These are phyloP conservation scores for Timema cristinae DNA, from an alignment of 2,888 invertebrate species.

Conservation along the genomic window DNA sequence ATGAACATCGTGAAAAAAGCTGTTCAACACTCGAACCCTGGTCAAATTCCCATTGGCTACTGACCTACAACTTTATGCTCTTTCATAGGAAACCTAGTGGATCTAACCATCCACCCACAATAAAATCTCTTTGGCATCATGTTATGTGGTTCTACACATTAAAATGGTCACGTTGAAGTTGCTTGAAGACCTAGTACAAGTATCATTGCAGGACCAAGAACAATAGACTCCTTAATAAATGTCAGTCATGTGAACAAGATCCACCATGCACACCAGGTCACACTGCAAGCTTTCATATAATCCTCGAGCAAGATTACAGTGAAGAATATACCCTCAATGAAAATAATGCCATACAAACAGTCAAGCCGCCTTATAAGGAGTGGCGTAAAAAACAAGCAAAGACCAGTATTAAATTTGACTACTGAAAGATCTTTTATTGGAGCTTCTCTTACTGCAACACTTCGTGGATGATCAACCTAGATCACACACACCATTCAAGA, in stretches of 20 bases:
- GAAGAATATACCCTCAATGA: too few species aligned
- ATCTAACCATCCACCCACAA: neutral
- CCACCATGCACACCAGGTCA: too few species aligned
- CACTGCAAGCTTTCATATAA: too few species aligned
- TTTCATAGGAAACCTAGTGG: slow-evolving; percentile 6
- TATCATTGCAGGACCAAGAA: neutral
- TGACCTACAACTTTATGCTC: slow-evolving; percentile 16
- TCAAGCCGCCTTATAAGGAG: neutral
- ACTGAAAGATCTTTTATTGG: neutral
- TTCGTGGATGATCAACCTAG: slow-evolving; percentile 20
- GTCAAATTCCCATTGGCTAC: slow-evolving; percentile 19
- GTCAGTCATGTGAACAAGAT: too few species aligned
- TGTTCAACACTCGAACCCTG: slow-evolving; percentile 5
- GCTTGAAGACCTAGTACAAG: slow-evolving; percentile 2
- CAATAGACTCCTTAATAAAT: neutral
- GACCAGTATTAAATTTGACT: neutral
- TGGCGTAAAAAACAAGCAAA: neutral
- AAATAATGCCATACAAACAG: too few species aligned
- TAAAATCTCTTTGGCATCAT: slow-evolving; percentile 17
- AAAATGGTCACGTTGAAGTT: slow-evolving; percentile 17
- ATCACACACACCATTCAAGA: slow-evolving; percentile 23
- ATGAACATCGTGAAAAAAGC: slow-evolving; percentile 12
- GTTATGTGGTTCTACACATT: slow-evolving; percentile 8
- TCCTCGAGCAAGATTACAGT: too few species aligned
- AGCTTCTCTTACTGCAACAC: slow-evolving; percentile 1